phyloP scores from a whole-genome alignment of 2,113 vertebrate genomes.

The Turnix velox region DNA sequence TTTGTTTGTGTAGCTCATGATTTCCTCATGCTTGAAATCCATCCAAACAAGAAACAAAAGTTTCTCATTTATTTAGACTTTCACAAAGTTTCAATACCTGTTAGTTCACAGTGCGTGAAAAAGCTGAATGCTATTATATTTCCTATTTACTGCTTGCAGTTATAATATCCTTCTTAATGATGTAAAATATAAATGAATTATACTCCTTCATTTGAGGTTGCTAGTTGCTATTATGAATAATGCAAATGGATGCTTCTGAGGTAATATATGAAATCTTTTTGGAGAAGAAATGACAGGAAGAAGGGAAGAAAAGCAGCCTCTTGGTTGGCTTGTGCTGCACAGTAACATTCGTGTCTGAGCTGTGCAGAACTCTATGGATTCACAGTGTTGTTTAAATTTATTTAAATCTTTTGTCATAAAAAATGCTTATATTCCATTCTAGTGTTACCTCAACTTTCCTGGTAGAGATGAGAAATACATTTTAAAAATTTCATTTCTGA shows the following conservation, averaged over 20 bases:
- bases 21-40: background rate
- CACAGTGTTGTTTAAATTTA: background rate
- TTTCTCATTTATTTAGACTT: constrained; percentile 12
- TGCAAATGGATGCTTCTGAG: background rate
- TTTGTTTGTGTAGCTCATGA: background rate
- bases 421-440: background rate
- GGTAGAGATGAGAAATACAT: background rate
- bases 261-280: background rate
- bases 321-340: background rate
- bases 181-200: constrained; percentile 55
- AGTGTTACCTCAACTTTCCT: background rate
- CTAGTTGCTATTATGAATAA: constrained; percentile 18
- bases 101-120: constrained; percentile 29
- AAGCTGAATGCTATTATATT: constrained; percentile 43
- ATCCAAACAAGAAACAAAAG: background rate
- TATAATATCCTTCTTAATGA: constrained; percentile 40
- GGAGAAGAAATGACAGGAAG: background rate
- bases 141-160: constrained; percentile 30
- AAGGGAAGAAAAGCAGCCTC: background rate
- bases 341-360: background rate
- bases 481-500: constrained; percentile 21
- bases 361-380: background rate
- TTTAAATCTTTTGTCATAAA: background rate
- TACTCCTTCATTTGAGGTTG: constrained; percentile 3
- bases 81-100: background rate